Evolutionary conservation across 2,888 invertebrate genomes (phyloP), one percentile per base, ranked within the genome.

Genomic region (Panopea generosa): DNA sequence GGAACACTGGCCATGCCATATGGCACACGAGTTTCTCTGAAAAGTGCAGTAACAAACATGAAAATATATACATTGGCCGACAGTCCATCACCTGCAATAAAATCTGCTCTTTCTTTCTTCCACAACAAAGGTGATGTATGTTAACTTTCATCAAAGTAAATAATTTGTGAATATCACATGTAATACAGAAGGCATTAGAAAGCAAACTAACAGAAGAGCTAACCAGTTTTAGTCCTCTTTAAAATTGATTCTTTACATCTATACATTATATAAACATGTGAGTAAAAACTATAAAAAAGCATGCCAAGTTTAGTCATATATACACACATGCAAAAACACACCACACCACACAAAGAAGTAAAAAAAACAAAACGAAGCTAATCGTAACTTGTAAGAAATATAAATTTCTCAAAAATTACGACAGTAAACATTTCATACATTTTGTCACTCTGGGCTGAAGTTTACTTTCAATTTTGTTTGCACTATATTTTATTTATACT

Each of bases 1-100:
- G 66, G 61, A 56, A 80, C 69, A 26, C 75, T 72, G 11, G 75
- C 69, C 65, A 79, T 63, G 2, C 78, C 78, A 18, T 69, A 61
- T 56, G 66, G 66, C 66, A 66, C 38, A 45, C 66, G 56, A 45
- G 55, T 20, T 33, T 66, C 33, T 43, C 66, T 66, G 50, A 29
- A 66, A 66, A 16, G 16, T 14, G 63, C 27, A 65, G 33, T 7
- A 33, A 33, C 11, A 7, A 33, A 33, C 11, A 7, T 33, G 33
- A 7, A 33, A 33, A n/a, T 16, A 22, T 16, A 18, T 33, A 33
- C 11, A 33, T 33, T 4, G 33, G 4, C 4, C 11, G 33, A 33
- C 33, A 7, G 11, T 33, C 11, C 33, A 33, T 7, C 57, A 14
- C 40, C 57, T 40, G 57, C 40, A 24, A 57, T 43, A 33, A 11